Conservation (phyloP, 2,113 vertebrate species). For the Serilophus lunatus region DNA sequence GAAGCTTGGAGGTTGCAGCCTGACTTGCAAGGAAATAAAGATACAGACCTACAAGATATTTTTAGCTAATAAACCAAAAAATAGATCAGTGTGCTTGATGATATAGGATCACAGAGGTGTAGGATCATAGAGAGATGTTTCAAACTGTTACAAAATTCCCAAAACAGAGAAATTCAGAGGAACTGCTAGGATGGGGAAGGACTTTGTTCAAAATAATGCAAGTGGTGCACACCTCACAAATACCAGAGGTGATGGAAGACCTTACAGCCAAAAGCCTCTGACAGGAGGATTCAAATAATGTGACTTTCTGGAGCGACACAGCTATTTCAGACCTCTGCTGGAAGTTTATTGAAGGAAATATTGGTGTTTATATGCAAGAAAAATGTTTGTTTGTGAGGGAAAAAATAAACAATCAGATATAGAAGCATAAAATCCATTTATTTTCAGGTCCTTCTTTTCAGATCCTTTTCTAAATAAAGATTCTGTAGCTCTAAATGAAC, state of each 20-base stretch:
- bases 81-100: background rate
- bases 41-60: background rate
- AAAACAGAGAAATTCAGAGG: background rate
- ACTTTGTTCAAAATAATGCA: background rate
- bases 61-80: background rate
- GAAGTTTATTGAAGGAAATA: background rate
- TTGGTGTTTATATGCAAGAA: background rate
- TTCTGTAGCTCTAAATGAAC: background rate
- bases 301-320: background rate
- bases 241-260: background rate
- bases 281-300: background rate
- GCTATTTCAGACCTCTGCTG: background rate
- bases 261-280: accelerated
- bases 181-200: background rate
- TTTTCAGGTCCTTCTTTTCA: background rate
- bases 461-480: background rate
- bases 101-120: background rate
- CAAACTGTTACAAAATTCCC: background rate
- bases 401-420: background rate
- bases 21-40: background rate
- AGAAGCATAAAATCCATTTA: background rate
- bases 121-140: background rate
- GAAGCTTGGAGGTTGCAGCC: background rate
- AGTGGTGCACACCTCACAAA: accelerated
- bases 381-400: background rate